Percentiles rank a stretch among this genome's conserved stretches.
Conservation (phyloP, 2,888 invertebrate genomes). For the Phaedon cochleariae region DNA sequence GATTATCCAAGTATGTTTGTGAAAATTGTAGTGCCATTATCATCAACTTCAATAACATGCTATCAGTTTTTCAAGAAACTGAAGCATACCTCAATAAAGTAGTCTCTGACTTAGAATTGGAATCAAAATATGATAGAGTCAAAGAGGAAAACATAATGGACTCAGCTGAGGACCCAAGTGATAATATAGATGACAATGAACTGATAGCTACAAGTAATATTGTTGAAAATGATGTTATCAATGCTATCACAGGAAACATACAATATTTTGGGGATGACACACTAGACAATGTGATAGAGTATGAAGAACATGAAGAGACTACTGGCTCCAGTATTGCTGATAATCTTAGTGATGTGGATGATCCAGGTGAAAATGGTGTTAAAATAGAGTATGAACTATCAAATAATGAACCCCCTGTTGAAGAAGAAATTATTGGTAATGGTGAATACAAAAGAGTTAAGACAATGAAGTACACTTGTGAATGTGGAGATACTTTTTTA, state of each 20-base stretch:
- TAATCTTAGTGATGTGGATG: conserved; percentile 9
- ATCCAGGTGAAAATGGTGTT: not conserved
- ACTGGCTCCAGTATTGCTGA: not conserved
- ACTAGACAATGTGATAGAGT: not conserved
- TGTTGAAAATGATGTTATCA: not conserved
- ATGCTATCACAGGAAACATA: conserved; percentile 1
- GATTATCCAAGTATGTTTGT: conserved; percentile 26
- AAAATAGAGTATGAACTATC: conserved; percentile 3
- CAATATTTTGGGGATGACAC: conserved; percentile 12
- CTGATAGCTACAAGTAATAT: not conserved
- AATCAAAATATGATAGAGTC: not conserved
- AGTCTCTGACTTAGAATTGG: conserved; percentile 6
- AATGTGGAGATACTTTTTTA: conserved; percentile 32
- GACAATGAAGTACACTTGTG: conserved; percentile 28
- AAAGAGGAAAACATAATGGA: not conserved
- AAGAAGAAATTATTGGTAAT: conserved; percentile 15
- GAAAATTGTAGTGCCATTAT: conserved; percentile 25
- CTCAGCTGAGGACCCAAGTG: not conserved
- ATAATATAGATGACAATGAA: not conserved
- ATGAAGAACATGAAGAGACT: not conserved
- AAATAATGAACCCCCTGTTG: not conserved
- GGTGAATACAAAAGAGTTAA: conserved; percentile 20
- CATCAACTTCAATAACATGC: conserved; percentile 30
- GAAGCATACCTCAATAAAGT: conserved; percentile 24
- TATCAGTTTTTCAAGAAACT: conserved; percentile 31